phyloP scores from a whole-genome alignment of 2,797 vertebrate genomes.

The Neolamprologus multifasciatus region DNA sequence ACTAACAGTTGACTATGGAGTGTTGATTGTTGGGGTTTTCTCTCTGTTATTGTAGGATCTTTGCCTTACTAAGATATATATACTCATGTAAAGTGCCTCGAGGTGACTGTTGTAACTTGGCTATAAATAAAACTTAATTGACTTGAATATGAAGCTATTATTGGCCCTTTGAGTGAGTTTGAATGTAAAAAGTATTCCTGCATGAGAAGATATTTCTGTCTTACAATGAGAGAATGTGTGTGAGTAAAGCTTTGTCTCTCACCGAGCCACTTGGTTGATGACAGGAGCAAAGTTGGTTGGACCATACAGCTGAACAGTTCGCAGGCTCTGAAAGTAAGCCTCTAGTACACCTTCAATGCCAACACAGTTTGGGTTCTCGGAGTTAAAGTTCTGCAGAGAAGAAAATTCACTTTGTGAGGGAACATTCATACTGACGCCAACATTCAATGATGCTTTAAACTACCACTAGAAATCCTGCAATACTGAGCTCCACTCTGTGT shows the following conservation, averaged over 20 bases:
- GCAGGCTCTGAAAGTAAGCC: constrained; percentile 87
- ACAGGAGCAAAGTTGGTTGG: constrained; percentile 90
- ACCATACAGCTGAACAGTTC: constrained; percentile 86
- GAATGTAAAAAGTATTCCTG: background rate
- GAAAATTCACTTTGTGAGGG: background rate
- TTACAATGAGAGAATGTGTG: background rate
- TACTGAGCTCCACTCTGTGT: background rate
- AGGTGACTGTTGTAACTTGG: background rate
- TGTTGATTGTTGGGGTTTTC: background rate
- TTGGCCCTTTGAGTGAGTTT: background rate
- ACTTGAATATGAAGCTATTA: background rate
- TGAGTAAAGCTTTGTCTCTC: constrained; percentile 28
- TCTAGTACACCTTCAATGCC: constrained; percentile 88
- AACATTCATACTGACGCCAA: background rate
- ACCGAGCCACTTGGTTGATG: constrained; percentile 91
- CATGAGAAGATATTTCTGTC: background rate
- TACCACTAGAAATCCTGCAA: background rate
- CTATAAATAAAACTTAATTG: background rate
- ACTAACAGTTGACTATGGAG: background rate
- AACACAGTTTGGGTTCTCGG: constrained; percentile 83
- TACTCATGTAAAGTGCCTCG: background rate
- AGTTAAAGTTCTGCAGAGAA: constrained; percentile 78
- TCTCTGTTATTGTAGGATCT: background rate
- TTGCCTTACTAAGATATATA: background rate
- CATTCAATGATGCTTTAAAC: background rate